Evolutionary conservation across 23 tunicate genomes (phyloP), one percentile per base, ranked within the genome.

Genomic region (Ascidia mentula): DNA sequence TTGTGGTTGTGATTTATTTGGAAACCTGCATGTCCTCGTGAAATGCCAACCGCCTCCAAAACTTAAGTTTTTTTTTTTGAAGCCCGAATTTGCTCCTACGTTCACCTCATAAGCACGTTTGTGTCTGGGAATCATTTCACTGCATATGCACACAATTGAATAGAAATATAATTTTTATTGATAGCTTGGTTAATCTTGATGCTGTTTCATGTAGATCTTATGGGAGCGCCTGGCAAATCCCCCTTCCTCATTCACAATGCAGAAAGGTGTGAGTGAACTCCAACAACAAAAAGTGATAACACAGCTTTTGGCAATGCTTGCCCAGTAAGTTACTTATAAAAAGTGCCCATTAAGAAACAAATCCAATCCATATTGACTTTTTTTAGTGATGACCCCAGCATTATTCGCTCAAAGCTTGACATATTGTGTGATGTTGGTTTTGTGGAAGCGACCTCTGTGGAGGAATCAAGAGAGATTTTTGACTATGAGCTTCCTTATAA

Each of bases 181-280:
- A 53, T 53, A 5, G 1, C 22, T 5, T 53, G 24, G 22, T 37
- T 5, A 2, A 22, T 38, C 24, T 36, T 4, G 36, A 22, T 36
- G 32, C 13, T 15, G 6, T 1, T 6, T 81, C 13, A n/a, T 5
- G 35, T 45, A 90, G 83, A 76, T 80, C 8, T 73, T 85, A 9
- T 90, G 96, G 96, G 80, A 80, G 76, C 74, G 96, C 13, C 80
- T 90, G 69, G 60, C 71, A 40, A 74, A 90, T 38, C 96, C 96
- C 0, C 72, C 86, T 0, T 61, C 96, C 20, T 30, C 72, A 0
- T 73, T 87, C 12, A 80, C 82, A 22, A 80, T 90, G 79, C 69
- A 53, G 36, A 60, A 34, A 32, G 89, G 89, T 6, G 42, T 85
- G 18, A 45, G 82, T 46, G 86, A 89, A 45, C 72, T 72, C 40